Evolutionary conservation across 2,888 invertebrate species (phyloP).

Genomic region (Meloe dianella): DNA sequence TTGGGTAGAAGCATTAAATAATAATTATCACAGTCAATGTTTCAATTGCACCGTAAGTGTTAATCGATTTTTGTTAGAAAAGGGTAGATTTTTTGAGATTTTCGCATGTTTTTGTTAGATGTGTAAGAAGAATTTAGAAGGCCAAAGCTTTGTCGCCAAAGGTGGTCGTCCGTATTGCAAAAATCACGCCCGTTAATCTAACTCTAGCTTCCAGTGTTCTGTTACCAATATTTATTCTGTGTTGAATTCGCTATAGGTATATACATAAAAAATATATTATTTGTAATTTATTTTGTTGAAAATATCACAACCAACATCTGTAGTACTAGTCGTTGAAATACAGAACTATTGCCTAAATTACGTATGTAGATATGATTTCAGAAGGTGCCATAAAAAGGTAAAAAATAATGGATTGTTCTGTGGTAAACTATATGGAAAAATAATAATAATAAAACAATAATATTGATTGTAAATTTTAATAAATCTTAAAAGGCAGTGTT

Average conservation of each 20-base stretch:
- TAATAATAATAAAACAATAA: constrained; percentile 42
- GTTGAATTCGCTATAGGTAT: constrained; percentile 22
- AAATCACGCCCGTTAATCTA: constrained; percentile 88
- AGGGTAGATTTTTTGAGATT: neutral
- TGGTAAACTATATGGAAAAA: constrained; percentile 34
- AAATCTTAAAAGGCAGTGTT: constrained; percentile 7
- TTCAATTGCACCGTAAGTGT: constrained; percentile 97
- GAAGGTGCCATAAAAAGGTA: constrained; percentile 48
- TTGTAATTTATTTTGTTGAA: constrained; percentile 13
- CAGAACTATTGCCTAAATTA: constrained; percentile 18
- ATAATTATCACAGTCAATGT: constrained; percentile 99
- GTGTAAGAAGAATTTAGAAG: constrained; percentile 98
- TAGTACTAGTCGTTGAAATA: constrained; percentile 31
- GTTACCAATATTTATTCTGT: constrained; percentile 39
- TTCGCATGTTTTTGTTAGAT: constrained; percentile 68
- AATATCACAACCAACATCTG: constrained; percentile 13
- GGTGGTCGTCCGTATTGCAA: constrained; percentile 99
- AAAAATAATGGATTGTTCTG: constrained; percentile 45
- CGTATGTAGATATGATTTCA: constrained; percentile 35
- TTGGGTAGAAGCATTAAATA: constrained; percentile 99
- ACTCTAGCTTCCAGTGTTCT: constrained; percentile 15
- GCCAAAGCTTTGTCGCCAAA: constrained; percentile 98
- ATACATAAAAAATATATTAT: constrained; percentile 4
- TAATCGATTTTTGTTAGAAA: constrained; percentile 59
- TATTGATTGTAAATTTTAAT: constrained; percentile 35